Percentiles rank a stretch among this genome's conserved stretches.
Evolutionary conservation across 2,888 invertebrate species (phyloP).

Genomic region (Leucoma salicis): DNA sequence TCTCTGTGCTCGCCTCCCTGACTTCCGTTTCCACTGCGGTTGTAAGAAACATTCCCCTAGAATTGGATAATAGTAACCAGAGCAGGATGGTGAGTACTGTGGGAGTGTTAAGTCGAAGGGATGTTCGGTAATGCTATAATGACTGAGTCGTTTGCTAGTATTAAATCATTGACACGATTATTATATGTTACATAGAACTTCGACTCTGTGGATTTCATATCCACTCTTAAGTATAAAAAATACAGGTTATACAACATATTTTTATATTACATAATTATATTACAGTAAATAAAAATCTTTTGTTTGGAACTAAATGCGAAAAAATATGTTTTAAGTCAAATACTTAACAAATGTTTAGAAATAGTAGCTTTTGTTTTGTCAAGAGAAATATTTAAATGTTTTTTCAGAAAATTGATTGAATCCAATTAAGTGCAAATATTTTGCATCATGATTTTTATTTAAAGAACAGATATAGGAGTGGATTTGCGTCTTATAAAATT

Average conservation of each 20-base stretch:
- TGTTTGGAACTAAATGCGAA: no score
- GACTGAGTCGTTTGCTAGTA: constrained; percentile 35
- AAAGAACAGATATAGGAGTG: neutral
- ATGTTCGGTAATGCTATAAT: constrained; percentile 20
- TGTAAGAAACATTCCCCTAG: constrained; percentile 57
- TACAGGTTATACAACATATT: no score
- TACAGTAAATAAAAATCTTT: no score
- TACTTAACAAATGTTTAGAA: no score
- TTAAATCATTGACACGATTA: constrained; percentile 29
- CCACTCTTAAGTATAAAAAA: no score
- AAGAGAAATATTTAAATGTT: no score
- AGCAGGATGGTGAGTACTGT: constrained; percentile 15
- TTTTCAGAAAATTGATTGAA: no score
- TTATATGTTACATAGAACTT: constrained; percentile 16
- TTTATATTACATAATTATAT: no score
- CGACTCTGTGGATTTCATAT: no score
- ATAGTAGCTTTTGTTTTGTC: no score
- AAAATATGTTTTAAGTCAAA: no score
- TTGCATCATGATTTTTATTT: neutral
- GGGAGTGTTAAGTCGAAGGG: constrained; percentile 8
- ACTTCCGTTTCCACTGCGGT: constrained; percentile 58
- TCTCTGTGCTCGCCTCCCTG: constrained; percentile 37
- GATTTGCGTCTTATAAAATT: constrained; percentile 53
- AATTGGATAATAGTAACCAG: constrained; percentile 58
- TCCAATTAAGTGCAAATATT: no score